Evolutionary conservation across 92 coral and sea anemone genomes (phyloP).

Genomic region (Porites lobata): DNA sequence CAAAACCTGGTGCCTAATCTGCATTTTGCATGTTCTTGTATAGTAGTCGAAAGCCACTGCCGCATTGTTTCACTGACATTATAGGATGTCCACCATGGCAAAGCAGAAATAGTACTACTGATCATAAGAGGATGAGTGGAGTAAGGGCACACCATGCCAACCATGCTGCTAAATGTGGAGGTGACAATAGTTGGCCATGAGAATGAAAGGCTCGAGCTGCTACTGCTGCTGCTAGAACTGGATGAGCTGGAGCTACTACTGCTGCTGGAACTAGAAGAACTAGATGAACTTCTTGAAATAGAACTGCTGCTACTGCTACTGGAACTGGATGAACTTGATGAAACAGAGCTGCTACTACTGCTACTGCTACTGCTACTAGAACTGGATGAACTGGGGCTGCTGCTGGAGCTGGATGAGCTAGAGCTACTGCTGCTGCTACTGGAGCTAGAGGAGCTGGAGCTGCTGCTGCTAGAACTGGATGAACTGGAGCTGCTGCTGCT

Average conservation of each 20-base stretch:
- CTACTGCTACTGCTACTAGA: not conserved
- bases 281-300: not conserved
- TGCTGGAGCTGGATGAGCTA: not conserved
- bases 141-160: constrained; percentile 15
- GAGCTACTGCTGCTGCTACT: not conserved
- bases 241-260: not conserved
- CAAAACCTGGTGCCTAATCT: constrained; percentile 7
- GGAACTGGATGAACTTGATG: not conserved
- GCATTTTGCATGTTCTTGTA: constrained; percentile 33
- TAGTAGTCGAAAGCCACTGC: constrained; percentile 20
- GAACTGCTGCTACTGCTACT: not conserved
- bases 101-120: not conserved
- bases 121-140: not conserved
- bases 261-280: not conserved
- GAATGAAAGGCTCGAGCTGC: constrained; percentile 5
- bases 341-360: not conserved
- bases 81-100: constrained; percentile 25
- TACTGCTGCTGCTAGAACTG: not conserved
- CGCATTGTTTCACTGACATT: constrained; percentile 20
- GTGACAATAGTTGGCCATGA: constrained; percentile 40
- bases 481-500: constrained; percentile 13
- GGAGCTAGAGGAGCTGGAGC: not conserved
- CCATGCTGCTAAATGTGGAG: constrained; percentile 24
- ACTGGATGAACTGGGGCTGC: not conserved
- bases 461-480: not conserved